These are phyloP conservation scores for Macroglossus sobrinus DNA, from an alignment of 2,113 vertebrate species.

Conservation along the genomic window DNA sequence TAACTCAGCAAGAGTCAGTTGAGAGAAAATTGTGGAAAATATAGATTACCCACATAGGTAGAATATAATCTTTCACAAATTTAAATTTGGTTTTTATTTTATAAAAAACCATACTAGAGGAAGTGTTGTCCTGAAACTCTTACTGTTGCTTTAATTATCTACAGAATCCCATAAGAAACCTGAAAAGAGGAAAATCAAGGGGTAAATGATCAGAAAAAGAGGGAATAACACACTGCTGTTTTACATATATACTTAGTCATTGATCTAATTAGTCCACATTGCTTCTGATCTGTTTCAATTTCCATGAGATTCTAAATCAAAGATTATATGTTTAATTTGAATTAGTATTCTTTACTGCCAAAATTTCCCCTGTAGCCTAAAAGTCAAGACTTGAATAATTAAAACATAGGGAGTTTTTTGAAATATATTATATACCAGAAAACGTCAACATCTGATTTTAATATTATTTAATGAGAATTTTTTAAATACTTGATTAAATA, in stretches of 20 bases:
- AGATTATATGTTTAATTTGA: neutral
- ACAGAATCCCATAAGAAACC: neutral
- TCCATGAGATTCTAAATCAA: neutral
- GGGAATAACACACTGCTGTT: neutral
- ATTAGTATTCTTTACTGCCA: neutral
- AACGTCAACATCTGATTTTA: neutral
- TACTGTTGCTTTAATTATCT: neutral
- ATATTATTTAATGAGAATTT: neutral
- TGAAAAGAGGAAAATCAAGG: neutral
- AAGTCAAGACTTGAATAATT: constrained; percentile 18
- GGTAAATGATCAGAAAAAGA: neutral
- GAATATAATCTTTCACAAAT: constrained; percentile 11
- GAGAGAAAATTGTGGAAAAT: neutral
- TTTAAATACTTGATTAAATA: neutral
- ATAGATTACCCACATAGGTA: neutral
- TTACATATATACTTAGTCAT: neutral
- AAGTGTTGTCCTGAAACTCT: neutral
- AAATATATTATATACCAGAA: neutral
- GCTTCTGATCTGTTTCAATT: neutral
- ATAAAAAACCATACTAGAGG: neutral
- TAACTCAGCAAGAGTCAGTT: neutral
- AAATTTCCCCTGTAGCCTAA: neutral
- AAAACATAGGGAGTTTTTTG: neutral
- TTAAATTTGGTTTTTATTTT: constrained; percentile 20
- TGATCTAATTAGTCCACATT: neutral